Conservation (phyloP, 2,888 invertebrate species). For the Leptinotarsa peninsularis region DNA sequence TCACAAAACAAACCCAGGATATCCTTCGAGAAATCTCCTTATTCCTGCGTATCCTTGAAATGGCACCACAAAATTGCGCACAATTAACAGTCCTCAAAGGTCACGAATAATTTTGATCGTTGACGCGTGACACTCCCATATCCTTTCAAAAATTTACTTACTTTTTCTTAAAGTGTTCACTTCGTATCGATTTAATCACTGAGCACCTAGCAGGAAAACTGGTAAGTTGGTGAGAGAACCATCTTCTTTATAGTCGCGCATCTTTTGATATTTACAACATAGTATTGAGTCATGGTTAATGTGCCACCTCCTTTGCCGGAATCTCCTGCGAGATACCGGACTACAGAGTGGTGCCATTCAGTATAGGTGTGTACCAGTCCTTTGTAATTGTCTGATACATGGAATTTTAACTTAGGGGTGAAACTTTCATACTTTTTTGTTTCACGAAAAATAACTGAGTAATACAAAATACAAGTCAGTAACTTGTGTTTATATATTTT, state of each 20-base stretch:
- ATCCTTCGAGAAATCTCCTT: neutral
- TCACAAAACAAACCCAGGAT: slow-evolving; percentile 9
- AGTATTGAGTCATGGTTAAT: slow-evolving; percentile 43
- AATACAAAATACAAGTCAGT: too few species aligned
- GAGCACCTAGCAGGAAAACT: slow-evolving; percentile 46
- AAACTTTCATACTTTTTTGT: too few species aligned
- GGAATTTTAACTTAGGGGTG: too few species aligned
- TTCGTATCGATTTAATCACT: slow-evolving; percentile 41
- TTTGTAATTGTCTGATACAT: neutral
- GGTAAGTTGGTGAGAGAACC: slow-evolving; percentile 41
- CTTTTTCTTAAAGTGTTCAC: slow-evolving; percentile 38
- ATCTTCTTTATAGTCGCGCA: slow-evolving; percentile 48
- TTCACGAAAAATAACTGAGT: too few species aligned
- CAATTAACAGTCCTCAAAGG: slow-evolving; percentile 14
- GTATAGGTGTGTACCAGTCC: slow-evolving; percentile 1
- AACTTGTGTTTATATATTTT: too few species aligned
- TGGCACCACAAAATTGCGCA: slow-evolving; percentile 11
- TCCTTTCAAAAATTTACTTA: slow-evolving; percentile 41
- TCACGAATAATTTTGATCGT: slow-evolving; percentile 6
- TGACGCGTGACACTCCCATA: slow-evolving; percentile 27
- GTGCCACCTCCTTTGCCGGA: slow-evolving; percentile 45
- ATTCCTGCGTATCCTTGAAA: slow-evolving; percentile 14
- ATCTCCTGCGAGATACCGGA: slow-evolving; percentile 33
- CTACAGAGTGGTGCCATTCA: slow-evolving; percentile 20
- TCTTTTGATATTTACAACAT: slow-evolving; percentile 44